phyloP scores from a whole-genome alignment of 2,113 vertebrate genomes.

The Orcinus orca region DNA sequence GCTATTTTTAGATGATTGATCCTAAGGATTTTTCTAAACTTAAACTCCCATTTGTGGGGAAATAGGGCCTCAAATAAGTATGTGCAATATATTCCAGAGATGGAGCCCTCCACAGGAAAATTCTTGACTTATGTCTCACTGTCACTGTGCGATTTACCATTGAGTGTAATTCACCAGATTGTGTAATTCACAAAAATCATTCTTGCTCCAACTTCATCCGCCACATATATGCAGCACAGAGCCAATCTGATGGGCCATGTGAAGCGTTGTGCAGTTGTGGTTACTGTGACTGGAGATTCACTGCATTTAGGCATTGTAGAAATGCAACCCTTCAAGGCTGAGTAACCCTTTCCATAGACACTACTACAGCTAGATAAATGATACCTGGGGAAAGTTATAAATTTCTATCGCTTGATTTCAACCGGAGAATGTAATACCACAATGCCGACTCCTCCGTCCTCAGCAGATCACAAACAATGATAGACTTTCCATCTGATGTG shows the following conservation, averaged over 20 bases:
- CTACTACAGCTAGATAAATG: constrained; percentile 38
- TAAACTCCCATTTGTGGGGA: not conserved
- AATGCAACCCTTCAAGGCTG: constrained; percentile 2
- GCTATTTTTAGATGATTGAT: not conserved
- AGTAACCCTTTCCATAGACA: not conserved
- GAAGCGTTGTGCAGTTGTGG: not conserved
- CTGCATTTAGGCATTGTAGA: not conserved
- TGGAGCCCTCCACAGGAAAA: not conserved
- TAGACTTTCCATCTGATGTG: constrained; percentile 63
- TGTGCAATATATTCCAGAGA: not conserved
- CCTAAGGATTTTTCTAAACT: not conserved
- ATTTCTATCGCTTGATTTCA: constrained; percentile 67
- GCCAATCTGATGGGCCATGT: not conserved
- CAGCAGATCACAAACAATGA: constrained; percentile 64
- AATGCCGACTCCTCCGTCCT: constrained; percentile 26
- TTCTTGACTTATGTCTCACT: not conserved
- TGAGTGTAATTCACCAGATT: not conserved
- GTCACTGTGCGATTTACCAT: not conserved
- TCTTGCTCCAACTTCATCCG: not conserved
- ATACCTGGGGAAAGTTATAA: constrained; percentile 34
- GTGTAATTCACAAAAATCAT: not conserved
- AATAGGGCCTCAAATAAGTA: not conserved
- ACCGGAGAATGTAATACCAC: constrained; percentile 12
- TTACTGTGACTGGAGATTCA: not conserved
- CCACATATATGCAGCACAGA: not conserved